Evolutionary conservation across 1,140 invertebrate species (phyloP).

Genomic region (Acyrthosiphon pisum): DNA sequence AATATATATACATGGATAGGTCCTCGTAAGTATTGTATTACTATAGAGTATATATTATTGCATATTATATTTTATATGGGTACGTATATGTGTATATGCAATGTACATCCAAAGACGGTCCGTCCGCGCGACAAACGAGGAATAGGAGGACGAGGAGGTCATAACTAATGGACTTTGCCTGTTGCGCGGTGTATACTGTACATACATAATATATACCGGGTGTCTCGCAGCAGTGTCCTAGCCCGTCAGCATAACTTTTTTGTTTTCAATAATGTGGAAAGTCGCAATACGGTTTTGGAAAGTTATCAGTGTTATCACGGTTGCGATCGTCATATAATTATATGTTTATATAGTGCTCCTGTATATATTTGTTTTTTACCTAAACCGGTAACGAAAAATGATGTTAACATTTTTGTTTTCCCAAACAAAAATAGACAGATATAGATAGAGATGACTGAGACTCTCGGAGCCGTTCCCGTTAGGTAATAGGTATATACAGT

Average conservation of each 20-base stretch:
- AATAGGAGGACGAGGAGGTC: neutral
- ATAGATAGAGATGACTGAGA: neutral
- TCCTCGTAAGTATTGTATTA: neutral
- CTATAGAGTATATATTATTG: neutral
- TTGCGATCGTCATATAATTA: neutral
- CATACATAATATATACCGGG: neutral
- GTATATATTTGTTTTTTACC: neutral
- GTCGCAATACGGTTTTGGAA: neutral
- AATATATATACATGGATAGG: neutral
- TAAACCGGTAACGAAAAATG: neutral
- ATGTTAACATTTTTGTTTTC: neutral
- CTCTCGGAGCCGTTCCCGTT: neutral
- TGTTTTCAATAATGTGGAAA: no score
- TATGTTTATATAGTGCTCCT: neutral
- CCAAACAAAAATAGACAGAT: no score
- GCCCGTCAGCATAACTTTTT: neutral
- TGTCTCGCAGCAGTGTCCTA: neutral
- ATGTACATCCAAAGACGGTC: neutral
- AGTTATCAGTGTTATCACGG: neutral
- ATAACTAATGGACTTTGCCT: slow-evolving; percentile 30
- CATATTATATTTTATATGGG: neutral
- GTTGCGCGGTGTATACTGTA: neutral
- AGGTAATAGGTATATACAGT: no score
- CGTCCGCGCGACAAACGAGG: neutral
- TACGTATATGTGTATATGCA: neutral